Conservation (phyloP, 2,888 invertebrate species). For the Melipona beecheii region DNA sequence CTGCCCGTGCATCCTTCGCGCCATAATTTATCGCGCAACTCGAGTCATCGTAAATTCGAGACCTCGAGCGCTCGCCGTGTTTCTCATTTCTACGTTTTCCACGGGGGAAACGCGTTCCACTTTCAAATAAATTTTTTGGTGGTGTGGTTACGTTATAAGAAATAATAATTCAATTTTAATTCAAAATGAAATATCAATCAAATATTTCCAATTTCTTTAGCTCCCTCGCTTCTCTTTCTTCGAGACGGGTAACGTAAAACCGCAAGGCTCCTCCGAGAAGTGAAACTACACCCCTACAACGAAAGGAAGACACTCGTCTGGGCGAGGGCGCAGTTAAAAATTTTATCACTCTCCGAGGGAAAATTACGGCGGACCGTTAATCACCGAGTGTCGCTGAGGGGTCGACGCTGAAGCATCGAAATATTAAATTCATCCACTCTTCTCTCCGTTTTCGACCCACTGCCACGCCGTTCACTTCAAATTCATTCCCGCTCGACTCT, state of each 20-base stretch:
- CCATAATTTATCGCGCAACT: conserved; percentile 10
- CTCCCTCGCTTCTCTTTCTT: no score
- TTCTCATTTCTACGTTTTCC: not conserved
- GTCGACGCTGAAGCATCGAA: conserved; percentile 1
- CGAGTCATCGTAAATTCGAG: conserved; percentile 1
- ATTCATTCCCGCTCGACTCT: not conserved
- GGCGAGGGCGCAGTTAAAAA: conserved; percentile 33
- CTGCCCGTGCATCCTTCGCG: not conserved
- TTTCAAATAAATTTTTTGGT: not conserved
- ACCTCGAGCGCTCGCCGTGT: not conserved
- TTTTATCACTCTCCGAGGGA: conserved; percentile 9
- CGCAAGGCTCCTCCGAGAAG: not conserved
- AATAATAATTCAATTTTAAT: not conserved
- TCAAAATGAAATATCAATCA: not conserved
- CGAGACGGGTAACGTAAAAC: not conserved
- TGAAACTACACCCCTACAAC: not conserved
- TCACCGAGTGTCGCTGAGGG: conserved; percentile 1
- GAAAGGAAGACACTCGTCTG: conserved; percentile 1
- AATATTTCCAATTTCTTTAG: no score
- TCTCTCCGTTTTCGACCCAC: no score
- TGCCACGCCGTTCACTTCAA: not conserved
- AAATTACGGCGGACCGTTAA: conserved; percentile 20
- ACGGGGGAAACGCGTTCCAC: not conserved
- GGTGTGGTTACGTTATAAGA: no score
- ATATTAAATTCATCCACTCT: conserved; percentile 18